Percentiles rank a stretch among this genome's conserved stretches.
Conservation (phyloP, 2,113 vertebrate genomes). For the Cephalopholis sonnerati region DNA sequence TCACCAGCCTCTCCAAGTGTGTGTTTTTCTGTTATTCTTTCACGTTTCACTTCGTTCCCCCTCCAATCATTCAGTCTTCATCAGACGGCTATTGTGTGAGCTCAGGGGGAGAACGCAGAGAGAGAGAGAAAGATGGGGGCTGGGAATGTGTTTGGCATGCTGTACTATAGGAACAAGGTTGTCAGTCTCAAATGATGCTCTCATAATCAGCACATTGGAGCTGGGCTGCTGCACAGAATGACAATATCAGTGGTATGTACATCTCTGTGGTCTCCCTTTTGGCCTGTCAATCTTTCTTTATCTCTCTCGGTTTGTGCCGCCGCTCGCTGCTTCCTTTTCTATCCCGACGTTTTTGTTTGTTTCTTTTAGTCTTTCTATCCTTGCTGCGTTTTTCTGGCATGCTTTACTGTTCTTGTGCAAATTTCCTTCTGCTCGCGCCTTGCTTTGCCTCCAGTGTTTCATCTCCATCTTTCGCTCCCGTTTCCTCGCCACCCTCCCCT, state of each 20-base stretch:
- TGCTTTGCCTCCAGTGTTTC: constrained; percentile 51
- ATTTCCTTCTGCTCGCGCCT: constrained; percentile 32
- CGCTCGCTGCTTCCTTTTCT: constrained; percentile 33
- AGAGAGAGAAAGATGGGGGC: constrained; percentile 49
- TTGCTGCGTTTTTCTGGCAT: constrained; percentile 32
- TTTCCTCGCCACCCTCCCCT: constrained; percentile 10
- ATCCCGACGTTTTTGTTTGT: constrained; percentile 31
- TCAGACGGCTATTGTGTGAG: constrained; percentile 79
- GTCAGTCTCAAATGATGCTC: constrained; percentile 79
- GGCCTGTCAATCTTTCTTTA: constrained; percentile 67
- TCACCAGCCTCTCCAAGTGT: constrained; percentile 56
- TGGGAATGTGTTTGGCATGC: constrained; percentile 71
- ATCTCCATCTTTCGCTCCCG: constrained; percentile 47
- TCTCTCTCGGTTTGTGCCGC: constrained; percentile 31
- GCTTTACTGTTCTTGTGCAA: constrained; percentile 43
- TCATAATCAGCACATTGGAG: constrained; percentile 76
- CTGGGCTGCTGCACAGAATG: constrained; percentile 67
- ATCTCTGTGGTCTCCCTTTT: constrained; percentile 62
- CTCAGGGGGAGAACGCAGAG: constrained; percentile 49
- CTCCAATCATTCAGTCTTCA: constrained; percentile 78
- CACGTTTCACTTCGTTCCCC: constrained; percentile 59
- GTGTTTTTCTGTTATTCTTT: constrained; percentile 56
- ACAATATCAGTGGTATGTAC: constrained; percentile 63
- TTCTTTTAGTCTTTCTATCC: constrained; percentile 21
- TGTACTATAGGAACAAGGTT: constrained; percentile 70